These are phyloP conservation scores for Pardosa pseudoannulata DNA, from an alignment of 2,888 invertebrate species.

Conservation along the genomic window DNA sequence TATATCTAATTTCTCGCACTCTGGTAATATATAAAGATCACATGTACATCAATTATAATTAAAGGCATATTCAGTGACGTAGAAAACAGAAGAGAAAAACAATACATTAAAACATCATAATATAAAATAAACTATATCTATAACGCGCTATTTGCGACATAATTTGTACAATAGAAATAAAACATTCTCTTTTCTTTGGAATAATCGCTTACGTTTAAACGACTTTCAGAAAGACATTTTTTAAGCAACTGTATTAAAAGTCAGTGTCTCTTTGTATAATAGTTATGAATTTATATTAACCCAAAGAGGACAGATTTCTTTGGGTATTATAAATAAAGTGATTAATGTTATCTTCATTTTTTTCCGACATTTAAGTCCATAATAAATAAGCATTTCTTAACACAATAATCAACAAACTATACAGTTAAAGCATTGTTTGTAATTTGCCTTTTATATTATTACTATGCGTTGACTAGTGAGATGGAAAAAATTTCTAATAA, in stretches of 20 bases:
- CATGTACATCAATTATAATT: neutral
- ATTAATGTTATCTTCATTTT: too few relatives aligned
- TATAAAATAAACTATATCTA: constrained; percentile 61
- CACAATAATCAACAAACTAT: neutral
- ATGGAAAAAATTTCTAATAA: neutral
- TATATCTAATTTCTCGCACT: constrained; percentile 6
- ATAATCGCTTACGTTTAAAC: constrained; percentile 24
- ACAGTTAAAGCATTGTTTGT: neutral
- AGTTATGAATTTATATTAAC: neutral
- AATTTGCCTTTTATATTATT: constrained; percentile 3
- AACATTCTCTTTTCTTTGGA: constrained; percentile 67
- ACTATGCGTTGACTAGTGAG: neutral
- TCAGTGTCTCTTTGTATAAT: neutral
- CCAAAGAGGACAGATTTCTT: too few relatives aligned
- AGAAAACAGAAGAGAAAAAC: neutral
- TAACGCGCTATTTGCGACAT: constrained; percentile 45
- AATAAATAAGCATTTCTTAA: neutral
- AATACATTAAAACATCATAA: constrained; percentile 34
- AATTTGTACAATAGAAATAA: constrained; percentile 59
- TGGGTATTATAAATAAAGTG: too few relatives aligned
- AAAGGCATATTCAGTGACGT: neutral
- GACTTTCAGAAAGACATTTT: constrained; percentile 30
- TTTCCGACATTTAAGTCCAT: neutral
- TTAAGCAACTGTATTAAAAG: neutral
- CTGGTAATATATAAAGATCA: neutral